Evolutionary conservation across 2,888 invertebrate species (phyloP), one percentile per base, ranked within the genome.

Genomic region (Prosapia bicincta): DNA sequence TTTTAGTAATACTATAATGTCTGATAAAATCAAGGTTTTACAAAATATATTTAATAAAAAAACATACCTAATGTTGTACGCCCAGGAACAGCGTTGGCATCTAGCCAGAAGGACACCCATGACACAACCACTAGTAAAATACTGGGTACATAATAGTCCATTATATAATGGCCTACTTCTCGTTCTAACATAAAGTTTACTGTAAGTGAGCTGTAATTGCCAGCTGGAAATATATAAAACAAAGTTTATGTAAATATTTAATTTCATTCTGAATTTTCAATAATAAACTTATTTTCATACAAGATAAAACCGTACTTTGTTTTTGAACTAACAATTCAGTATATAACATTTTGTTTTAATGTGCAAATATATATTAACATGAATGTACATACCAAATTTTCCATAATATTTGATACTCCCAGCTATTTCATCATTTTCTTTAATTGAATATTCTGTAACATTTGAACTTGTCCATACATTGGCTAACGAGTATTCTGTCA

Each of bases 31-130:
- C n/a, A n/a, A n/a, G n/a, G n/a, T n/a, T n/a, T n/a, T n/a, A n/a
- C n/a, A 30, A 30, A 7, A 38, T 2, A 38, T 54, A 66, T 73
- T 68, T 23, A 54, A 54, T 54, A 13, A 6, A 13, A 38, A 68
- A 32, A 20, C 82, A 84, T 86, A 91, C 94, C 94, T 81, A 95
- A 85, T 75, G 93, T 92, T 72, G 93, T 93, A 81, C 95, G 88
- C 13, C 95, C 95, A 0, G 95, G 92, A 15, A 94, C 90, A 43
- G 94, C 94, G 83, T 95, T 94, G 71, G 94, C 93, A 84, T 95
- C 95, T 76, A 95, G 84, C 95, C 95, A 95, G 83, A 95, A 95
- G 0, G 95, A 93, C 13, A 95, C 94, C 95, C 95, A 95, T 0
- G 95, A 95, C 82, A 93, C 93, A 6, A 92, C 91, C 1, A 95